Percentiles rank a stretch among this genome's conserved stretches.
Evolutionary conservation across 2,888 invertebrate species (phyloP).

Genomic region (Eucriotettix oculatus): DNA sequence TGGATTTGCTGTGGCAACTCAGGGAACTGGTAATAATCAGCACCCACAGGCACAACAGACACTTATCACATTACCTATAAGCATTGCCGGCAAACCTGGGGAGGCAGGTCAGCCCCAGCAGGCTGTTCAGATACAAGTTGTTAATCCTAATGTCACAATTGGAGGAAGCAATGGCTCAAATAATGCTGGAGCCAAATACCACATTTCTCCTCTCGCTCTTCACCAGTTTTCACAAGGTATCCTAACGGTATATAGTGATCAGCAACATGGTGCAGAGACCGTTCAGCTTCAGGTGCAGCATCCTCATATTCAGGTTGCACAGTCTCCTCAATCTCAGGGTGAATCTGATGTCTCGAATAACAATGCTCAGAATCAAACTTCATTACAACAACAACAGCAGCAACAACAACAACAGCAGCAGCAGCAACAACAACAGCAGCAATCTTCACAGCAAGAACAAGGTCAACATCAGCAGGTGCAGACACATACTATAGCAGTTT

Average conservation of each 20-base stretch:
- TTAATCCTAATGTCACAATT: constrained; percentile 33
- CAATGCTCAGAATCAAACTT: constrained; percentile 6
- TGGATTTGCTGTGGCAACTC: constrained; percentile 20
- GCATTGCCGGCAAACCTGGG: constrained; percentile 56
- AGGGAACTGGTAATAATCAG: constrained; percentile 7
- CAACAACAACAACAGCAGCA: constrained; percentile 5
- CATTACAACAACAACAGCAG: constrained; percentile 2
- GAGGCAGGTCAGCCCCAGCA: constrained; percentile 47
- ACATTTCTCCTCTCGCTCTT: constrained; percentile 53
- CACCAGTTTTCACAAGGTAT: constrained; percentile 61
- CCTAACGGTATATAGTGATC: constrained; percentile 52
- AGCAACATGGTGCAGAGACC: constrained; percentile 29
- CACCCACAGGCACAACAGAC: constrained; percentile 14
- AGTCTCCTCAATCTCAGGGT: constrained; percentile 5
- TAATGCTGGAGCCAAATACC: constrained; percentile 45
- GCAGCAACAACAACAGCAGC: neutral
- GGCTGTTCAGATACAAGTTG: constrained; percentile 62
- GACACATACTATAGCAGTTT: constrained; percentile 18
- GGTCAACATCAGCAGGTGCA: constrained; percentile 19
- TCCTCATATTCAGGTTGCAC: constrained; percentile 4
- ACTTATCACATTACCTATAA: constrained; percentile 61
- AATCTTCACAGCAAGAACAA: constrained; percentile 16
- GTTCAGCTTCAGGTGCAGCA: constrained; percentile 15
- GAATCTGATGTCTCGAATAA: constrained; percentile 10
- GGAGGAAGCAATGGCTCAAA: constrained; percentile 20